These are phyloP conservation scores for Mesaphorura yosii DNA, from an alignment of 1,140 invertebrate genomes.

Conservation along the genomic window DNA sequence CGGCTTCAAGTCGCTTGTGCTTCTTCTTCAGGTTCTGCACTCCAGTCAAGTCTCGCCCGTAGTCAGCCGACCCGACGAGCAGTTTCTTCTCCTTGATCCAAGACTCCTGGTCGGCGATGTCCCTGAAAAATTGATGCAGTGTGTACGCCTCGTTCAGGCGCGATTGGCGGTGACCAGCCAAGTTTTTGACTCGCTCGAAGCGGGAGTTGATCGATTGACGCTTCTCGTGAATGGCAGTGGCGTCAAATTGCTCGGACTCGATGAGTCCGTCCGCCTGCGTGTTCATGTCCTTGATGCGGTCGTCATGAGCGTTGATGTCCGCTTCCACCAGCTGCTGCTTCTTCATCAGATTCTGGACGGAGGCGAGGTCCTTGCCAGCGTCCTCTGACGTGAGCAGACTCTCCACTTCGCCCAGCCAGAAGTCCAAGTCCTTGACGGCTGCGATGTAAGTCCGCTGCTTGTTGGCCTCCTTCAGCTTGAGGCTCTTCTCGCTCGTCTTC, in stretches of 20 bases:
- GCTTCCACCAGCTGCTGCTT: conserved; percentile 97
- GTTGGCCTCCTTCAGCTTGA: conserved; percentile 97
- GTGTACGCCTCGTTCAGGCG: conserved; percentile 89
- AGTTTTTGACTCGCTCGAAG: conserved; percentile 81
- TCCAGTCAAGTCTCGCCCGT: conserved; percentile 92
- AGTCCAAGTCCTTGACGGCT: conserved; percentile 98
- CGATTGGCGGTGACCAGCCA: conserved; percentile 80
- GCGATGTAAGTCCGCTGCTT: conserved; percentile 98
- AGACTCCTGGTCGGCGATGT: conserved; percentile 99
- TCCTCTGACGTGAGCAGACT: conserved; percentile 92
- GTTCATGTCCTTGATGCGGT: conserved; percentile 91
- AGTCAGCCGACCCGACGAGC: conserved; percentile 92
- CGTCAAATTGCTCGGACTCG: conserved; percentile 88
- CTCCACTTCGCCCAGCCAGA: conserved; percentile 98
- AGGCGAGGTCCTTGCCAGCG: conserved; percentile 93
- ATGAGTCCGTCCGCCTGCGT: conserved; percentile 84
- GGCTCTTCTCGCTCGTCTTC: conserved; percentile 93
- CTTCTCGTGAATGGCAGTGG: conserved; percentile 82
- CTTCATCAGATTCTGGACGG: conserved; percentile 98
- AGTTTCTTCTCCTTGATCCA: conserved; percentile 99
- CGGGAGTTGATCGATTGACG: conserved; percentile 86
- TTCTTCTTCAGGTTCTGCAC: conserved; percentile 98
- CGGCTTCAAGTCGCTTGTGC: conserved; percentile 88
- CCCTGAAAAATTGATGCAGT: conserved; percentile 96
- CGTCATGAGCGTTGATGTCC: conserved; percentile 90